Evolutionary conservation across 1,140 invertebrate species (phyloP).

Genomic region (Drosophila sechellia): DNA sequence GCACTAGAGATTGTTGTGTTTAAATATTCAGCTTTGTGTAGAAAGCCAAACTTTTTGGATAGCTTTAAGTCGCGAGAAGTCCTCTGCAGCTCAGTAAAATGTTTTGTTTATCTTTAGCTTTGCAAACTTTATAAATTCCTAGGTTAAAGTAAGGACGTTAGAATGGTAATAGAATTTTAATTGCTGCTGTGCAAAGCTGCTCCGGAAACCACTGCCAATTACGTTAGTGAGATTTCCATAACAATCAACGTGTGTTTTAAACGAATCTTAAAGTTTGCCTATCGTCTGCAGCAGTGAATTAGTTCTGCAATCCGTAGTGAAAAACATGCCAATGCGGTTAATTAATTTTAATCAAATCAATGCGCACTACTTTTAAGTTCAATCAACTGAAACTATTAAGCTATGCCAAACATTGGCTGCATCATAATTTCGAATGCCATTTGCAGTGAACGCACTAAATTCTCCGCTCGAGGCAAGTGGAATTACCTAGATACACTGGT

Average conservation of each 20-base stretch:
- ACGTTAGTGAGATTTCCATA: slow-evolving; percentile 11
- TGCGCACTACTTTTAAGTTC: background rate
- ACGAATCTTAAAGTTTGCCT: background rate
- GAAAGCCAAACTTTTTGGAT: background rate
- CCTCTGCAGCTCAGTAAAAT: background rate
- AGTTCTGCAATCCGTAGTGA: background rate
- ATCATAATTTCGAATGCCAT: slow-evolving; percentile 7
- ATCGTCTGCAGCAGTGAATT: background rate
- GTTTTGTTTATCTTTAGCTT: slow-evolving; percentile 17
- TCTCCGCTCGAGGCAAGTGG: background rate
- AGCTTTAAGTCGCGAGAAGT: background rate
- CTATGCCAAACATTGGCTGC: background rate
- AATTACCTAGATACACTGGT: slow-evolving; percentile 18
- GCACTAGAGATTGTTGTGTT: no score
- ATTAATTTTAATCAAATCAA: slow-evolving; percentile 17
- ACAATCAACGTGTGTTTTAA: slow-evolving; percentile 4
- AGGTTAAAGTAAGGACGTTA: slow-evolving; percentile 20
- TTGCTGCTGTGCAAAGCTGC: slow-evolving; percentile 34
- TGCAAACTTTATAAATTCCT: slow-evolving; percentile 9
- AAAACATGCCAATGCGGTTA: slow-evolving; percentile 11
- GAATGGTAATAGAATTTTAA: slow-evolving; percentile 46
- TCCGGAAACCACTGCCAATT: slow-evolving; percentile 32
- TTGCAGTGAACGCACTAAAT: background rate
- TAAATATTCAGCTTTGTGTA: no score
- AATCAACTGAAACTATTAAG: slow-evolving; percentile 13